Percentiles rank a stretch among this genome's conserved stretches.
phyloP scores from a whole-genome alignment of 2,113 vertebrate species.

The Mionectes macconnelli region DNA sequence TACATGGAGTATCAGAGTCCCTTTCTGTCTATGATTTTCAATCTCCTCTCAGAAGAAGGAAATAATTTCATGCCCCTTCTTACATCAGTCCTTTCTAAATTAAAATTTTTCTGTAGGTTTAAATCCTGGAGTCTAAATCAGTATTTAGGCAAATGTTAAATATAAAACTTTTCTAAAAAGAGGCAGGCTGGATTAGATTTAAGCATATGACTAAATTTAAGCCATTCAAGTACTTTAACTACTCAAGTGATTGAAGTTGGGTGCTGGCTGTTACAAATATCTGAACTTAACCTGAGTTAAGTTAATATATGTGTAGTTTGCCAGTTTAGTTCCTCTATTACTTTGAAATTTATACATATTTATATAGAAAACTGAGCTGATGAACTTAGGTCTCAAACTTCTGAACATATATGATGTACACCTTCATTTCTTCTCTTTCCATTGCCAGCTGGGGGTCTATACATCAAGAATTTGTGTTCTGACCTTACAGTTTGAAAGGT shows the following conservation, averaged over 20 bases:
- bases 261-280: neutral
- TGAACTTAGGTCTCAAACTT: neutral
- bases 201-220: neutral
- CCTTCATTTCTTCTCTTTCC: neutral
- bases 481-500: constrained; percentile 48
- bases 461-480: constrained; percentile 25
- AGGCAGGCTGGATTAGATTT: neutral
- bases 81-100: neutral
- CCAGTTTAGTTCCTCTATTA: neutral
- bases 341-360: neutral
- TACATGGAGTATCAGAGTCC: neutral
- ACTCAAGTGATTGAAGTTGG: neutral
- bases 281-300: constrained; percentile 2
- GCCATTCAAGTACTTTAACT: neutral
- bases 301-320: neutral
- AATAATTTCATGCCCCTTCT: neutral
- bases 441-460: neutral
- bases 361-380: neutral
- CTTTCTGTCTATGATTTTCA: neutral
- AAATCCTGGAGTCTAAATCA: neutral
- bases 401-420: accelerated
- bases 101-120: neutral
- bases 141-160: constrained; percentile 8
- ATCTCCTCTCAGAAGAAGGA: neutral
- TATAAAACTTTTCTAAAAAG: neutral